Evolutionary conservation across 1,140 invertebrate species (phyloP).

Genomic region (Argopecten irradians): DNA sequence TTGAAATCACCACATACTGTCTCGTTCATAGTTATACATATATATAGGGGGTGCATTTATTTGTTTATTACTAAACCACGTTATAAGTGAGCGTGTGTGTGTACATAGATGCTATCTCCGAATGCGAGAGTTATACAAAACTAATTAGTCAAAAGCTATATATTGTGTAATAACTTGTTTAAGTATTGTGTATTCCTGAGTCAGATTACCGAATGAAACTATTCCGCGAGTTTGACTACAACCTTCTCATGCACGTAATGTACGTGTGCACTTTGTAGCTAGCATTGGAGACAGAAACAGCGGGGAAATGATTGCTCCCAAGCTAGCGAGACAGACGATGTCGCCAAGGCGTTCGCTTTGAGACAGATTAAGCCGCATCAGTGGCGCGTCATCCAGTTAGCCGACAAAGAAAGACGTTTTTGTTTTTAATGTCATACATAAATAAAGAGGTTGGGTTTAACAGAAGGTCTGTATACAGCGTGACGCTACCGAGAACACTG

Average conservation of each 20-base stretch:
- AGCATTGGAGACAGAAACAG: not conserved
- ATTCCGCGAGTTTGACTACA: not conserved
- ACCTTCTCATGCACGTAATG: constrained; percentile 3
- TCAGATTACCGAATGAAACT: not conserved
- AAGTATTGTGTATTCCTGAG: not conserved
- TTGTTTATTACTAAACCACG: not conserved
- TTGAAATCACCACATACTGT: not conserved
- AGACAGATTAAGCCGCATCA: constrained; percentile 9
- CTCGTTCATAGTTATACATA: not conserved
- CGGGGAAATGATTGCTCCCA: not conserved
- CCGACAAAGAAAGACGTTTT: constrained; percentile 21
- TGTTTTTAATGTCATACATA: constrained; percentile 19
- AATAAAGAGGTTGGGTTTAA: not conserved
- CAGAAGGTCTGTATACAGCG: not conserved
- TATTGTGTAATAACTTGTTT: constrained; percentile 6
- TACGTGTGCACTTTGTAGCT: not conserved
- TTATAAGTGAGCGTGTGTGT: not conserved
- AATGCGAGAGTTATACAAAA: not conserved
- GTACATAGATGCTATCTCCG: not conserved
- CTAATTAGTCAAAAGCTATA: not conserved
- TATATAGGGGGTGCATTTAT: not conserved
- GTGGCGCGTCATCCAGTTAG: constrained; percentile 14
- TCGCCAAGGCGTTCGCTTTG: not conserved
- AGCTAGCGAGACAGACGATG: constrained; percentile 4
- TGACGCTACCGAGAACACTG: not conserved